Conservation (phyloP, 2,113 vertebrate species). For the Diadophis punctatus region DNA sequence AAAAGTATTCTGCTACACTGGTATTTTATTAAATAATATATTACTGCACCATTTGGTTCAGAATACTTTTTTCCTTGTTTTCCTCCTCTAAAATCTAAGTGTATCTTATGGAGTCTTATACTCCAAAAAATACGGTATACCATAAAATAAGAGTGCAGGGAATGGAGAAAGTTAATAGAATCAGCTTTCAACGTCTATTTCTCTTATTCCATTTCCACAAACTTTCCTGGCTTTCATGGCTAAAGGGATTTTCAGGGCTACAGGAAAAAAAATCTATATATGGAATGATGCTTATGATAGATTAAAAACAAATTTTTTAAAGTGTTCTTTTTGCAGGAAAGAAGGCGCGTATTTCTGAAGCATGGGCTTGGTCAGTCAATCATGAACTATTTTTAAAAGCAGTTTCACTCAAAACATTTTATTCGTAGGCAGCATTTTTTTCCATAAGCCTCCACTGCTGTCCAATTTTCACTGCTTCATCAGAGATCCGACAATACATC, state of each 20-base stretch:
- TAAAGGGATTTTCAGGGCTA: background rate
- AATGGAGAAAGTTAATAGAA: background rate
- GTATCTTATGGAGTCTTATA: no score
- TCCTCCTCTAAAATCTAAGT: no score
- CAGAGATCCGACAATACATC: conserved; percentile 1
- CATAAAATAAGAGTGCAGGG: background rate
- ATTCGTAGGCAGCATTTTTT: conserved; percentile 13
- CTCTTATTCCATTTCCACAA: background rate
- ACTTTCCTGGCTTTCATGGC: background rate
- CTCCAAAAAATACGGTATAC: no score
- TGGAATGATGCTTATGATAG: background rate
- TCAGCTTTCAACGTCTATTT: background rate
- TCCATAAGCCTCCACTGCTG: background rate
- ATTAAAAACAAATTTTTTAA: background rate
- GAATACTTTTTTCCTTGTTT: no score
- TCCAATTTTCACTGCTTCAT: conserved; percentile 19
- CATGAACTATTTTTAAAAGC: conserved; percentile 8
- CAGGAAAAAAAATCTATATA: no score
- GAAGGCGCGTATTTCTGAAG: background rate
- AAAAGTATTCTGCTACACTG: no score
- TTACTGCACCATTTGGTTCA: no score
- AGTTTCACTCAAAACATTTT: background rate
- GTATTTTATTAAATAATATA: no score
- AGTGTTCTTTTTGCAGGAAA: background rate
- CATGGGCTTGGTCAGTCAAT: background rate